These are phyloP conservation scores for Nemoura dubitans DNA, from an alignment of 2,888 invertebrate species.

Conservation along the genomic window DNA sequence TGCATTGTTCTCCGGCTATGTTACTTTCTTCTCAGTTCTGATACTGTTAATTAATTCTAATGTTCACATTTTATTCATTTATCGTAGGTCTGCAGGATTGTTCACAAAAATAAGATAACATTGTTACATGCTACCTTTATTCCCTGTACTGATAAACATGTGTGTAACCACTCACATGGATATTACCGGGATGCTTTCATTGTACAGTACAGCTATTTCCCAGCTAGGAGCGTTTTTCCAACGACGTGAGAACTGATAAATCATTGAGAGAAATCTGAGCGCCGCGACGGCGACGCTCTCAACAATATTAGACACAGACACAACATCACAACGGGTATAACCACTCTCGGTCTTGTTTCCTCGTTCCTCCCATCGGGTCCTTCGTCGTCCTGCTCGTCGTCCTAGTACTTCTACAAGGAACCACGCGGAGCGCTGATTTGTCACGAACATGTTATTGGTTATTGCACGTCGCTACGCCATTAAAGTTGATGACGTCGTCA, in stretches of 20 bases:
- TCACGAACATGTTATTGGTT: slow-evolving; percentile 40
- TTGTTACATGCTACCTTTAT: background rate
- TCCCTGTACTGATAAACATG: background rate
- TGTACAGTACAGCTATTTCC: background rate
- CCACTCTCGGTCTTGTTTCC: background rate
- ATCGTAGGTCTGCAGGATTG: background rate
- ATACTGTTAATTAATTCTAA: background rate
- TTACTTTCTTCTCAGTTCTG: background rate
- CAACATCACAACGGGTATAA: background rate
- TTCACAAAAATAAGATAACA: background rate
- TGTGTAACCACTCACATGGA: background rate
- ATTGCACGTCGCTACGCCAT: slow-evolving; percentile 26
- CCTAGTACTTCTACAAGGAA: background rate
- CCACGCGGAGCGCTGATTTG: slow-evolving; percentile 37
- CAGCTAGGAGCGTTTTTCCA: background rate
- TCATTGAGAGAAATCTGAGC: background rate
- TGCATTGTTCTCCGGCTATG: background rate
- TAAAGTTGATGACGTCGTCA: slow-evolving; percentile 38
- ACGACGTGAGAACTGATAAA: background rate
- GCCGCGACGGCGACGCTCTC: slow-evolving; percentile 7
- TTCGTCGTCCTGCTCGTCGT: background rate
- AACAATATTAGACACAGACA: slow-evolving; percentile 12
- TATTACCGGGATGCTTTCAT: background rate
- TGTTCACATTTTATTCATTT: background rate
- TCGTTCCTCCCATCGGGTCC: background rate